Evolutionary conservation across 2,113 vertebrate species (phyloP), one percentile per base, ranked within the genome.

Genomic region (Pedetes capensis): DNA sequence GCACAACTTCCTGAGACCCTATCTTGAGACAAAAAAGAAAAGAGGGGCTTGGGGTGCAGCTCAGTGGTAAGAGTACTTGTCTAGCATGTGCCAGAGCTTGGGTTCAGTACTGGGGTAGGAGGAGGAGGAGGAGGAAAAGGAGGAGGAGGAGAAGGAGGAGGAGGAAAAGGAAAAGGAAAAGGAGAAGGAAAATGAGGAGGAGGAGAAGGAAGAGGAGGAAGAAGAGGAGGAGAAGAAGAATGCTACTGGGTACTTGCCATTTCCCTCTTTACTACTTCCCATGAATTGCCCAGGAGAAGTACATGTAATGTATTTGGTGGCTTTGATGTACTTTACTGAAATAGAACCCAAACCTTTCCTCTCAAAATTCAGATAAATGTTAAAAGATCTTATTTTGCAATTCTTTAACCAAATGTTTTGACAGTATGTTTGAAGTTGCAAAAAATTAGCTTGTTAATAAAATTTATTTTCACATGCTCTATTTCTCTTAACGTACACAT

Each of bases 381-480:
- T 78, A 75, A 69, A 84, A 93, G 27, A 20, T 86, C 87, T 29
- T 79, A 57, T 23, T 86, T 87, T 78, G 25, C 32, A 89, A 42
- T 44, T 76, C 23, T 93, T 88, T 71, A 88, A 63, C 42, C 78
- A 91, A 87, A 29, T 76, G 27, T 39, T 47, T 47, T 79, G 20
- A 94, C 20, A 17, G 47, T 90, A 66, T 78, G 39, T 82, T 71
- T 53, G 39, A 49, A 27, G 18, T 34, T 93, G 16, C n/a, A 87
- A 57, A 59, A 93, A 64, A 64, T 79, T 37, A 71, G 23, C n/a
- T 63, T 81, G 51, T 72, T 74, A 51, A 55, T 51, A 66, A 87
- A 74, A 84, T 10, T 57, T 85, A 88, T 69, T 96, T 95, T 96
- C 69, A 88, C 10, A 85, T 57, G 37, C 10, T 89, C 51, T 53